A percentile compares a stretch with the other conserved stretches of the same genome.
phyloP scores from a whole-genome alignment of 2,797 vertebrate genomes.

The Etheostoma perlongum region DNA sequence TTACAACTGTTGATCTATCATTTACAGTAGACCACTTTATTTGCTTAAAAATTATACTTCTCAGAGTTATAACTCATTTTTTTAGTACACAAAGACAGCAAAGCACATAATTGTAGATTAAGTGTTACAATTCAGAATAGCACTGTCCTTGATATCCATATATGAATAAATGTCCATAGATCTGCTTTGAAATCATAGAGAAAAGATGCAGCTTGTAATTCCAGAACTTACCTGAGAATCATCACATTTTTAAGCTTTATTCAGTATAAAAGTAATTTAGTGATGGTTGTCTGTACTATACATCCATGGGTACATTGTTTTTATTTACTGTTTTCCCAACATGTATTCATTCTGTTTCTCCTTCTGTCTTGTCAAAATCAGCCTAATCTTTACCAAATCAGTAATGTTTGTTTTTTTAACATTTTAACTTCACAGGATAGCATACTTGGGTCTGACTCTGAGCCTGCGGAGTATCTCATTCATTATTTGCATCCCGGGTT shows the following conservation, averaged over 20 bases:
- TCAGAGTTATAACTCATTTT: background rate
- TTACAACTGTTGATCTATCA: no score
- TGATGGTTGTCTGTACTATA: background rate
- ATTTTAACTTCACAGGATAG: conserved; percentile 67
- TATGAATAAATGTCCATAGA: background rate
- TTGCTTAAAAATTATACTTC: background rate
- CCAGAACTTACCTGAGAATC: background rate
- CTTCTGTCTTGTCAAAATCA: conserved; percentile 4
- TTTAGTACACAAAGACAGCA: background rate
- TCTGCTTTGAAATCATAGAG: background rate
- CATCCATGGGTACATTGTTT: background rate
- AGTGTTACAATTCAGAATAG: background rate
- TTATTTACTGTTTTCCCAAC: background rate
- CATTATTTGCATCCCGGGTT: conserved; percentile 81
- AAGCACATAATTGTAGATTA: background rate
- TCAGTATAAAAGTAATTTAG: background rate
- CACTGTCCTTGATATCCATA: background rate
- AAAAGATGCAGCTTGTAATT: background rate
- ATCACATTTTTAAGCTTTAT: background rate
- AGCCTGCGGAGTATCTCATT: conserved; percentile 80
- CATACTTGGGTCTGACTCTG: conserved; percentile 82
- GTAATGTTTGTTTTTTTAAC: background rate
- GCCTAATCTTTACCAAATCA: background rate
- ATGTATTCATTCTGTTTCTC: background rate
- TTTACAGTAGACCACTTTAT: no score